These are phyloP conservation scores for Austrofundulus limnaeus DNA, from an alignment of 2,113 vertebrate species.

Conservation along the genomic window DNA sequence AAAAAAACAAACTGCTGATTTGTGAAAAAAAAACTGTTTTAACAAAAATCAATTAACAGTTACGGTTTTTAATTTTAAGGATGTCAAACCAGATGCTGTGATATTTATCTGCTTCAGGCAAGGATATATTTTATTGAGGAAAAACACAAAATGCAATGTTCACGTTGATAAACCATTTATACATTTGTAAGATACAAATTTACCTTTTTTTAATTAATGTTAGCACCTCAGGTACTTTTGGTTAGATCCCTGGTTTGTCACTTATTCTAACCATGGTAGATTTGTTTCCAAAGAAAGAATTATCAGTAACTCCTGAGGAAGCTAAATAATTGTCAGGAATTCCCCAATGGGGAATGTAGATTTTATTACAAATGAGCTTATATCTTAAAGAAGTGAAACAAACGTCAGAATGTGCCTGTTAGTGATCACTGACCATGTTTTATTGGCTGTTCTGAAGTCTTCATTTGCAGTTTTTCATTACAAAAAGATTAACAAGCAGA, in stretches of 20 bases:
- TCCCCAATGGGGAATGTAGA: constrained; percentile 36
- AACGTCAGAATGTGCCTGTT: constrained; percentile 60
- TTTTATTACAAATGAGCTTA: constrained; percentile 53
- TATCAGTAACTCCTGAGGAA: constrained; percentile 26
- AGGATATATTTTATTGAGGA: constrained; percentile 23
- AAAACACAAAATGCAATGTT: constrained; percentile 11
- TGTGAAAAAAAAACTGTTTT: background rate
- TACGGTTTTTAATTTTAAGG: constrained; percentile 25
- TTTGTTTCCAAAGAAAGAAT: constrained; percentile 9
- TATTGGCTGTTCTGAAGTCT: constrained; percentile 72
- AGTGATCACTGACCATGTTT: constrained; percentile 67
- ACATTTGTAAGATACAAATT: constrained; percentile 31
- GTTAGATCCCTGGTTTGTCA: constrained; percentile 38
- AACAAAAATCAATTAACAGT: background rate
- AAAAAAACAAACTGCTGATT: background rate
- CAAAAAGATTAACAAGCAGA: constrained; percentile 72
- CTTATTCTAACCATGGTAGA: constrained; percentile 33
- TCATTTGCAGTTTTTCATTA: constrained; percentile 75
- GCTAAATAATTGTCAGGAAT: constrained; percentile 47
- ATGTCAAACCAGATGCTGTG: constrained; percentile 23
- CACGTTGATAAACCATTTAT: constrained; percentile 36
- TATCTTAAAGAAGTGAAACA: constrained; percentile 56
- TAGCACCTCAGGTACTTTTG: constrained; percentile 46
- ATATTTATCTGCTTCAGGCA: constrained; percentile 30
- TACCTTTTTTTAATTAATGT: constrained; percentile 33